Percentiles rank a stretch among this genome's conserved stretches.
phyloP scores from a whole-genome alignment of 2,797 vertebrate genomes.

The Enoplosus armatus region DNA sequence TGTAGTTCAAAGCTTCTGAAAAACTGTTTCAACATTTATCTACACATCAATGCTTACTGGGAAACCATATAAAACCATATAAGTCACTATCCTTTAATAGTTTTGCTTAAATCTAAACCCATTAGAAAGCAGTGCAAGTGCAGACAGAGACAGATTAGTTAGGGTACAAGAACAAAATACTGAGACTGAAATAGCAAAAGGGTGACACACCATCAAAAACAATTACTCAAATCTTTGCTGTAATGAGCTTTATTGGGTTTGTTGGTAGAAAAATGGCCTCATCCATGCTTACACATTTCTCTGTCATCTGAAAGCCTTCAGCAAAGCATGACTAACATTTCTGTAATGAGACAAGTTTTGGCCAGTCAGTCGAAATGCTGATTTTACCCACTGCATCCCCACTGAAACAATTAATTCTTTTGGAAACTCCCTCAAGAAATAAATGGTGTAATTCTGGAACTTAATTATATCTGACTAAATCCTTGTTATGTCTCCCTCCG shows the following conservation, averaged over 20 bases:
- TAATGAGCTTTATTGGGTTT: slow-evolving; percentile 6
- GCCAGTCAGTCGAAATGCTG: neutral
- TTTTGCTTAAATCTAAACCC: neutral
- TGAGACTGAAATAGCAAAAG: neutral
- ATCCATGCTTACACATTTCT: neutral
- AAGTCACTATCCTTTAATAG: neutral
- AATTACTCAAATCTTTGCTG: too few species aligned
- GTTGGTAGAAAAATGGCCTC: neutral
- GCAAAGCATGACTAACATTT: slow-evolving; percentile 19
- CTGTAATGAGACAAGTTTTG: neutral
- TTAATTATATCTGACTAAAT: neutral
- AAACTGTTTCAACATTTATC: neutral
- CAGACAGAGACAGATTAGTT: too few species aligned
- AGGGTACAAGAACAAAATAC: neutral
- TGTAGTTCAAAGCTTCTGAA: neutral
- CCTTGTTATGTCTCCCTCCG: neutral
- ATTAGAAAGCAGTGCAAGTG: neutral
- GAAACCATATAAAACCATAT: neutral
- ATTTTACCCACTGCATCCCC: neutral
- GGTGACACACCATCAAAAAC: neutral
- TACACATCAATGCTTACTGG: neutral
- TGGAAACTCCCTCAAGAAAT: neutral
- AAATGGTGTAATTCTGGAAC: neutral
- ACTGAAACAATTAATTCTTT: neutral
- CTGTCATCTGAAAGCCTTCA: slow-evolving; percentile 8